Evolutionary conservation across 2,113 vertebrate species (phyloP).

Genomic region (Uria lomvia): DNA sequence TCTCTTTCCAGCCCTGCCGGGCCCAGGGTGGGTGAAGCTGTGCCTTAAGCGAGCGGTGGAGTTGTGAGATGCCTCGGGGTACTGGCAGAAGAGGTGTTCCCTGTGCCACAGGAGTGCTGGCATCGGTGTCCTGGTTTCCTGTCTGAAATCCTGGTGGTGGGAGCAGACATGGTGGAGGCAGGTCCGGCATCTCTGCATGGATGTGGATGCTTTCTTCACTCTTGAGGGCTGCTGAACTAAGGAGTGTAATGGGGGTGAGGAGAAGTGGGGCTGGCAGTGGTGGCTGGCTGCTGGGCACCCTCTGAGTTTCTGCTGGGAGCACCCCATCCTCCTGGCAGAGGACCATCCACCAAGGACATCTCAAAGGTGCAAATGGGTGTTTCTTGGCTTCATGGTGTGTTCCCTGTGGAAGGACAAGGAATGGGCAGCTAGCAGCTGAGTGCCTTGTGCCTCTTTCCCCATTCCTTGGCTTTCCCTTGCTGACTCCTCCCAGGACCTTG

Average conservation of each 20-base stretch:
- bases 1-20: neutral
- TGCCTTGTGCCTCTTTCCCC: neutral
- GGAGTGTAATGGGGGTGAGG: neutral
- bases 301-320: neutral
- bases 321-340: neutral
- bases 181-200: neutral
- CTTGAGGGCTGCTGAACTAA: neutral
- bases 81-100: neutral
- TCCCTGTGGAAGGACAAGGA: neutral
- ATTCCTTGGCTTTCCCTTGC: neutral
- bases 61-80: rapidly evolving
- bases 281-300: neutral
- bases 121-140: neutral
- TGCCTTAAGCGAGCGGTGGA: neutral
- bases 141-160: neutral
- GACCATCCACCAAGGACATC: neutral
- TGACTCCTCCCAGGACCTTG: neutral
- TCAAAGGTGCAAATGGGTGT: neutral
- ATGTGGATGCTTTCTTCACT: neutral
- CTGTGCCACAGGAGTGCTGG: neutral
- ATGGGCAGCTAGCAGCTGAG: neutral
- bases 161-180: neutral
- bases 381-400: neutral
- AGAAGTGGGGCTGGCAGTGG: rapidly evolving
- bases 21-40: neutral